phyloP scores from a whole-genome alignment of 2,888 invertebrate species.

The Troides oblongomaculatus region DNA sequence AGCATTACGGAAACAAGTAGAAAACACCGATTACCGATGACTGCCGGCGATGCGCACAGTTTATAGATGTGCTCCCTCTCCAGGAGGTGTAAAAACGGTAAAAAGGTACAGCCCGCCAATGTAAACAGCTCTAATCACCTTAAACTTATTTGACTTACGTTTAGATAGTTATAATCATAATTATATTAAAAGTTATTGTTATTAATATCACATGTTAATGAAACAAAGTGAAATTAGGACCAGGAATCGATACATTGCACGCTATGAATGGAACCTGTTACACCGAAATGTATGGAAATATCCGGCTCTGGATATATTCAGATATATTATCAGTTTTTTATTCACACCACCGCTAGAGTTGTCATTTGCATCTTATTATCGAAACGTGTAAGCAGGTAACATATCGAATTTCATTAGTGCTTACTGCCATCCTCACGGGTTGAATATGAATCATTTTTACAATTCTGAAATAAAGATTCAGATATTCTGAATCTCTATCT shows the following conservation, averaged over 20 bases:
- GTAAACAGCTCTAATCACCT: background rate
- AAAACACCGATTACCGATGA: constrained; percentile 55
- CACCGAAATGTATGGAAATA: constrained; percentile 75
- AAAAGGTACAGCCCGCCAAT: background rate
- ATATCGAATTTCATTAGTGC: constrained; percentile 68
- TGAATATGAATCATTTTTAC: constrained; percentile 68
- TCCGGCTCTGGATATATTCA: constrained; percentile 60
- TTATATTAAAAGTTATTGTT: background rate
- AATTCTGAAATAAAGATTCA: constrained; percentile 32
- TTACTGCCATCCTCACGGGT: constrained; percentile 50
- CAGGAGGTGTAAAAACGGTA: constrained; percentile 11
- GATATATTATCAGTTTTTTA: constrained; percentile 59
- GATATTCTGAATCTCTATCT: too few relatives aligned
- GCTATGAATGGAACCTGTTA: constrained; percentile 68
- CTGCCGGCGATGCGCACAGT: constrained; percentile 44
- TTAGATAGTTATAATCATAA: background rate
- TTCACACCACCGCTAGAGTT: constrained; percentile 57
- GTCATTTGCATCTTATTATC: constrained; percentile 75
- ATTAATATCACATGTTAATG: background rate
- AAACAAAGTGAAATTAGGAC: background rate
- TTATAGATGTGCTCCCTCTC: constrained; percentile 19
- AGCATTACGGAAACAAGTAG: constrained; percentile 55
- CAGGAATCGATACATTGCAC: background rate
- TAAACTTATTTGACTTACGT: background rate
- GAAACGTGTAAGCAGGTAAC: constrained; percentile 66